Conservation (phyloP, 2,888 invertebrate species). For the Gibbula magus region DNA sequence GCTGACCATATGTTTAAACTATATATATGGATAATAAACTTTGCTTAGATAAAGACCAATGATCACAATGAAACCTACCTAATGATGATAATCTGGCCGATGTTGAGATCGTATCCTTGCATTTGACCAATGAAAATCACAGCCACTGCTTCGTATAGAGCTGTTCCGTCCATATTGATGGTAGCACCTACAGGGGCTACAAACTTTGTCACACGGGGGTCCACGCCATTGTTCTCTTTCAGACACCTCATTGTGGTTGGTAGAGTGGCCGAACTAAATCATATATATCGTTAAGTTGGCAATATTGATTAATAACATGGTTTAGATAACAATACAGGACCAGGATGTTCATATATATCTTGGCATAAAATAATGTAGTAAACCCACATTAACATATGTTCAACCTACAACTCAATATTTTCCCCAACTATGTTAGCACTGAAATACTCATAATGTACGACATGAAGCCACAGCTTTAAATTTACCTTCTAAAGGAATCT, state of each 20-base stretch:
- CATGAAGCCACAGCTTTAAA: too few relatives aligned
- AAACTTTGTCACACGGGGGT: constrained; percentile 89
- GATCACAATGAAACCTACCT: constrained; percentile 80
- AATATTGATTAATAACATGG: neutral
- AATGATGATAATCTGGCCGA: constrained; percentile 90
- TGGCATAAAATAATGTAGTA: too few relatives aligned
- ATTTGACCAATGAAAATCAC: constrained; percentile 91
- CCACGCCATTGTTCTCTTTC: constrained; percentile 88
- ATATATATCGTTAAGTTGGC: neutral
- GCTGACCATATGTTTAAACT: too few relatives aligned
- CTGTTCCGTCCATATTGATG: constrained; percentile 73
- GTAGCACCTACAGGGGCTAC: constrained; percentile 93
- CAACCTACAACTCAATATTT: too few relatives aligned
- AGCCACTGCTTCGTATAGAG: constrained; percentile 89
- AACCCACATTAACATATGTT: too few relatives aligned
- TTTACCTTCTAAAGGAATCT: too few relatives aligned
- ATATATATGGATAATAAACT: too few relatives aligned
- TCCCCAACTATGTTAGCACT: too few relatives aligned
- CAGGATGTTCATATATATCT: neutral
- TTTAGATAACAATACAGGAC: neutral
- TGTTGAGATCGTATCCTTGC: constrained; percentile 86
- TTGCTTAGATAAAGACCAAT: too few relatives aligned
- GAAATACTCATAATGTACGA: too few relatives aligned
- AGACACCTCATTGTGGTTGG: constrained; percentile 91
- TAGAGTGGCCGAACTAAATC: constrained; percentile 87